These are phyloP conservation scores for Pseudochirops corinnae DNA, from an alignment of 2,797 vertebrate species.

Conservation along the genomic window DNA sequence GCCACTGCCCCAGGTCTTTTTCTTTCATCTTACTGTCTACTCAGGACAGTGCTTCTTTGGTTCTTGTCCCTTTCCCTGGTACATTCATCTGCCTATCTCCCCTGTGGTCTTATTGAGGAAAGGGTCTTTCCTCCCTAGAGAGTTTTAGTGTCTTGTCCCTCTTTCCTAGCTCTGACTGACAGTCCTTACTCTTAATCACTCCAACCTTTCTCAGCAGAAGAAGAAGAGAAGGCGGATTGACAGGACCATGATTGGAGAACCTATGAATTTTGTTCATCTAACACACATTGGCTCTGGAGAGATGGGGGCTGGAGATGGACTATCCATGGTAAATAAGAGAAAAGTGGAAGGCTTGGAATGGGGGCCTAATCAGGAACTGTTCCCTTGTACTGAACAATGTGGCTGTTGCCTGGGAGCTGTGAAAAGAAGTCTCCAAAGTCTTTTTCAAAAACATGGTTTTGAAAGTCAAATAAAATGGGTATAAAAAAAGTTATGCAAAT, in stretches of 20 bases:
- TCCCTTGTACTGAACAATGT: conserved; percentile 15
- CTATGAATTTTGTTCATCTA: conserved; percentile 94
- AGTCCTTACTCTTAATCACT: conserved; percentile 4
- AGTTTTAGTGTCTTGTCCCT: conserved; percentile 4
- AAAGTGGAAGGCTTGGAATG: not conserved
- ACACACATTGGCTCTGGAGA: conserved; percentile 95
- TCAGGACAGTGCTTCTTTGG: not conserved
- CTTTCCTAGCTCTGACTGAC: conserved; percentile 12
- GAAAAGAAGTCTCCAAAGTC: not conserved
- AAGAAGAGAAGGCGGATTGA: conserved; percentile 92
- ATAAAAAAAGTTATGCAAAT: not conserved
- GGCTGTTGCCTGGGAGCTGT: not conserved
- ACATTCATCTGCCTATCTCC: not conserved
- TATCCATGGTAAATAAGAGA: conserved; percentile 87
- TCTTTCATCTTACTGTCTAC: not conserved
- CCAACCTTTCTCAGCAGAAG: conserved; percentile 83
- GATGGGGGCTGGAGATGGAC: conserved; percentile 88
- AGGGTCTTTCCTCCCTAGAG: conserved; percentile 6
- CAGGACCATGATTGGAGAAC: conserved; percentile 94
- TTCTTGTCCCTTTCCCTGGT: not conserved
- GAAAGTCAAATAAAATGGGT: not conserved
- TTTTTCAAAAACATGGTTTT: not conserved
- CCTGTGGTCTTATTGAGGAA: not conserved
- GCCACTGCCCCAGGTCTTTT: not conserved
- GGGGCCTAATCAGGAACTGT: not conserved